Evolutionary conservation across 2,888 invertebrate species (phyloP), one percentile per base, ranked within the genome.

Genomic region (Escarpia spicata): DNA sequence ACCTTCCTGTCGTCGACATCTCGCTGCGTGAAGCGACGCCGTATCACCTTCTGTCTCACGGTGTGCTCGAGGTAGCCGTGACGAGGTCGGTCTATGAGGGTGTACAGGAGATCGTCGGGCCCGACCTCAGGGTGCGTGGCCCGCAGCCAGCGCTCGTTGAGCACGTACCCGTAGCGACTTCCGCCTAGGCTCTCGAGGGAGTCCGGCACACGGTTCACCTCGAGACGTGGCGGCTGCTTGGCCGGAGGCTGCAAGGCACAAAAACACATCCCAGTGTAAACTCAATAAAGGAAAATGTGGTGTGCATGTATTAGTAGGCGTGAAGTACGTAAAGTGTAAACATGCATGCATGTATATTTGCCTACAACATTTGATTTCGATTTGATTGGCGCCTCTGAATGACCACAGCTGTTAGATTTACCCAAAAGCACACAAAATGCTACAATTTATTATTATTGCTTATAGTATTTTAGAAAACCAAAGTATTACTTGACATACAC

Each of bases 41-140:
- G 94, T 1, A 96, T 95, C 75, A 92, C 58, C 43, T 95, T 94
- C 93, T 96, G 95, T 12, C 96, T 95, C 45, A 94, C 95, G 9
- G 94, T 94, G 94, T 96, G 95, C 93, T 96, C 96, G 19, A 96
- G 94, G 92, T 95, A 95, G 9, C 96, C 96, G 93, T 95, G 94
- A 91, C 94, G 94, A 9, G 96, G 96, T 90, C 94, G 94, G 91
- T 95, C 94, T 43, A 95, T 94, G 52, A 96, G 94, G 9, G 95
- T 94, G 94, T 96, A 96, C 45, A 95, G 94, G 45, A 96, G 93
- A 31, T 95, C 94, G 9, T 94, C 93, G 92, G 94, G 93, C 52
- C 94, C 95, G 0, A 95, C 95, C 58, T 95, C 95, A 1, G 95
- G 95, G 93, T 96, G 96, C 6, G 95, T 95, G 2, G 95, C 96